These are phyloP conservation scores for Lasioglossum figueresi DNA, from an alignment of 2,888 invertebrate genomes.

Conservation along the genomic window DNA sequence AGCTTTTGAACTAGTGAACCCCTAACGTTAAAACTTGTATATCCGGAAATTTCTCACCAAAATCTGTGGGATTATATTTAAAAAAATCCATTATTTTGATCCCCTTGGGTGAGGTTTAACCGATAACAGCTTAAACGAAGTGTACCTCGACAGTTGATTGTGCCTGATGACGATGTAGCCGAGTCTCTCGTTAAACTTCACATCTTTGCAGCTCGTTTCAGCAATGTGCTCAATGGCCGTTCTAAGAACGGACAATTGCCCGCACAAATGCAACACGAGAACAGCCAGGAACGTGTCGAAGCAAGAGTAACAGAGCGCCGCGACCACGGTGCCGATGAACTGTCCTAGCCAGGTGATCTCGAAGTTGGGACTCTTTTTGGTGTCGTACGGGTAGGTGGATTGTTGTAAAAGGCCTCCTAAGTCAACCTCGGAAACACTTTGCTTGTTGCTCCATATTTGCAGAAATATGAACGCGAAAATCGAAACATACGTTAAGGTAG, in stretches of 20 bases:
- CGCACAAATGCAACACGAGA: slow-evolving; percentile 74
- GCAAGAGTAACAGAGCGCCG: slow-evolving; percentile 70
- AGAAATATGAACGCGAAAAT: slow-evolving; percentile 52
- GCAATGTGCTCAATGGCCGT: slow-evolving; percentile 46
- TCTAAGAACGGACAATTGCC: slow-evolving; percentile 67
- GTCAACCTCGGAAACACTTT: slow-evolving; percentile 38
- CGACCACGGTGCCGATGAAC: slow-evolving; percentile 63
- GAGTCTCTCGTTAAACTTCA: slow-evolving; percentile 25
- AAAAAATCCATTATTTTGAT: too few relatives aligned
- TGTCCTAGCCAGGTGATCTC: slow-evolving; percentile 73
- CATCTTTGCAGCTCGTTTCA: background rate
- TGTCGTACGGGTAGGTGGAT: slow-evolving; percentile 71
- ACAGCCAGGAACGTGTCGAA: slow-evolving; percentile 72
- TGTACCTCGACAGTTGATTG: slow-evolving; percentile 60
- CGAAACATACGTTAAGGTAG: slow-evolving; percentile 41
- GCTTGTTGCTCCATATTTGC: slow-evolving; percentile 33
- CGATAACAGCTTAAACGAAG: too few relatives aligned
- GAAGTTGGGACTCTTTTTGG: slow-evolving; percentile 64
- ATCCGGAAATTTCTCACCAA: too few relatives aligned
- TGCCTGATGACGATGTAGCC: slow-evolving; percentile 59
- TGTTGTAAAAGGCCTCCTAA: slow-evolving; percentile 47
- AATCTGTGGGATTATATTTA: too few relatives aligned
- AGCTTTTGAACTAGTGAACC: too few relatives aligned
- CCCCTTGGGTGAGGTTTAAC: too few relatives aligned
- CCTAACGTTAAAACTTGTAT: too few relatives aligned